phyloP scores from a whole-genome alignment of 2,888 invertebrate species.

The Metalampra italica region DNA sequence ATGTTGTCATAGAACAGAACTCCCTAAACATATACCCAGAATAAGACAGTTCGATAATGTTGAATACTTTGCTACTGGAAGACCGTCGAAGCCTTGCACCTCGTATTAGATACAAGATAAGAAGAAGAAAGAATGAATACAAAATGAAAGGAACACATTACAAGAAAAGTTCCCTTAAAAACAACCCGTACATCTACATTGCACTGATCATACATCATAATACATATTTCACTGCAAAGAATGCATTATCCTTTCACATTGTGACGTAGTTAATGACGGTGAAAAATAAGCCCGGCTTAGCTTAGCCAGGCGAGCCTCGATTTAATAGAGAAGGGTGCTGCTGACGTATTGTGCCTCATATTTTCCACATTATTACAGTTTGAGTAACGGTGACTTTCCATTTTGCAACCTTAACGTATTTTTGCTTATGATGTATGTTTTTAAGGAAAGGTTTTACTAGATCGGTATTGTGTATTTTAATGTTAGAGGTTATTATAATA shows the following conservation, averaged over 20 bases:
- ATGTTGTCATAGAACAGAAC: too few relatives aligned
- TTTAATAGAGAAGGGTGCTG: constrained; percentile 33
- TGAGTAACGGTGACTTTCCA: constrained; percentile 31
- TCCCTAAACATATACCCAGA: too few relatives aligned
- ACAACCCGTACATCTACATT: background rate
- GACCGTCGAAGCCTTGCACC: too few relatives aligned
- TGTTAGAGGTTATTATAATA: too few relatives aligned
- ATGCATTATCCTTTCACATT: constrained; percentile 47
- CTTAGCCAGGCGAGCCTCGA: constrained; percentile 23
- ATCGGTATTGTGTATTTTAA: too few relatives aligned
- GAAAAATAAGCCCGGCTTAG: constrained; percentile 51
- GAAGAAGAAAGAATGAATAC: background rate
- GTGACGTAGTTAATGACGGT: constrained; percentile 47
- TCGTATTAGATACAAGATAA: background rate
- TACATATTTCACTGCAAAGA: constrained; percentile 21
- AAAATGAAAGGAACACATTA: background rate
- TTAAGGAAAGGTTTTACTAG: too few relatives aligned
- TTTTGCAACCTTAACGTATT: constrained; percentile 11
- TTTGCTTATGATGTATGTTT: background rate
- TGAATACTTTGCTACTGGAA: too few relatives aligned
- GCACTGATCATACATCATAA: constrained; percentile 10
- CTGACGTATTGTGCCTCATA: constrained; percentile 39
- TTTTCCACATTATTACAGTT: constrained; percentile 30
- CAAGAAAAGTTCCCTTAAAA: too few relatives aligned
- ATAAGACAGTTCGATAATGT: too few relatives aligned